Evolutionary conservation across 2,888 invertebrate genomes (phyloP).

Genomic region (Athrips mouffetella): DNA sequence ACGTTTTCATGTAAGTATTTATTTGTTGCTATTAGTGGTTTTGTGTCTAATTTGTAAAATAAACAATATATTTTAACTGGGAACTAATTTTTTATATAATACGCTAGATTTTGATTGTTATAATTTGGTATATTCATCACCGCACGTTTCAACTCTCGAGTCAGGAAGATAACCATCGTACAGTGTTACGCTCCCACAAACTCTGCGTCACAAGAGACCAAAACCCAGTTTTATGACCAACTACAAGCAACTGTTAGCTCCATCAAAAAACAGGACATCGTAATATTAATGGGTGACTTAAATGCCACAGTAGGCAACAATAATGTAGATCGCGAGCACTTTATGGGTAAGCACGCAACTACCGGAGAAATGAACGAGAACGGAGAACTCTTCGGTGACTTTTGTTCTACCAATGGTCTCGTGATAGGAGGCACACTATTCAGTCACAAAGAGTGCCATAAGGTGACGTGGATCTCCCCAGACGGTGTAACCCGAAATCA

Average conservation of each 20-base stretch:
- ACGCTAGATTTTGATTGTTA: too few relatives aligned
- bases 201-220: neutral
- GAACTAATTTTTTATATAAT: too few relatives aligned
- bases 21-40: too few relatives aligned
- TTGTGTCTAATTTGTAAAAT: too few relatives aligned
- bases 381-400: neutral
- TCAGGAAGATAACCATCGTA: constrained; percentile 15
- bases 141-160: constrained; percentile 17
- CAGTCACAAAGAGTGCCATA: neutral
- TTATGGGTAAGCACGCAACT: neutral
- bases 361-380: neutral
- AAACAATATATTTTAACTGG: too few relatives aligned
- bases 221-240: neutral
- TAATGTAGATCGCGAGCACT: neutral
- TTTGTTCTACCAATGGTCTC: neutral
- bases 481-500: neutral
- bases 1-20: too few relatives aligned
- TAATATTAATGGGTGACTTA: constrained; percentile 15
- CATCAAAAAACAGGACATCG: neutral
- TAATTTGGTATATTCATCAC: too few relatives aligned
- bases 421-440: neutral
- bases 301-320: constrained; percentile 2
- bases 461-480: too few relatives aligned
- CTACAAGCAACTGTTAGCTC: neutral
- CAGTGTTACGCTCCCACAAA: constrained; percentile 22